Conservation (phyloP, 2,113 vertebrate genomes). For the Bufo gargarizans region DNA sequence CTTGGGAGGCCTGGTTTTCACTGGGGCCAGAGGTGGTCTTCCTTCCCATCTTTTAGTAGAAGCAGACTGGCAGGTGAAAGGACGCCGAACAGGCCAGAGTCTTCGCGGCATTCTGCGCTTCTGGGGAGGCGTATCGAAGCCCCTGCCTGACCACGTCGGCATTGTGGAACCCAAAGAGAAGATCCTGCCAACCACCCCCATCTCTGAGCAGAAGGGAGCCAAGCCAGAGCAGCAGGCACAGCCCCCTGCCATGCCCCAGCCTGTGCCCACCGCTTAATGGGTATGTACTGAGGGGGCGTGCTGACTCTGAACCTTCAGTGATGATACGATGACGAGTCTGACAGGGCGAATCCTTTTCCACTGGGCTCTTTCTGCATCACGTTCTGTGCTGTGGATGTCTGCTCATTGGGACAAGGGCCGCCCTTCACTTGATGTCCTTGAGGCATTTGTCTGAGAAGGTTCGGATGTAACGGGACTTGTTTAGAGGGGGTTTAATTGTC, state of each 20-base stretch:
- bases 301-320: constrained; percentile 76
- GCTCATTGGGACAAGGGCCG: constrained; percentile 56
- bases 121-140: too few species aligned
- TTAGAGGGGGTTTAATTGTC: too few species aligned
- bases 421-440: constrained; percentile 73
- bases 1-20: too few species aligned
- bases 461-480: not conserved
- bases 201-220: constrained; percentile 97
- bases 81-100: too few species aligned
- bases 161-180: constrained; percentile 96
- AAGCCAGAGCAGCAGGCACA: constrained; percentile 94
- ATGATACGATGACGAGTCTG: constrained; percentile 85
- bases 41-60: too few species aligned
- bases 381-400: constrained; percentile 71
- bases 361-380: constrained; percentile 55
- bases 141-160: constrained; percentile 70
- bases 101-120: too few species aligned
- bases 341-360: constrained; percentile 63
- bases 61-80: too few species aligned
- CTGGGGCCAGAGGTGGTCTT: too few species aligned
- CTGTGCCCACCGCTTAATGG: constrained; percentile 87
- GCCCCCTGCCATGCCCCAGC: constrained; percentile 91
- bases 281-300: constrained; percentile 58
- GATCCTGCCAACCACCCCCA: constrained; percentile 90
- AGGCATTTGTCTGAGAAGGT: constrained; percentile 92